Evolutionary conservation across 2,113 vertebrate species (phyloP), one percentile per base, ranked within the genome.

Genomic region (Boleophthalmus pectinirostris): DNA sequence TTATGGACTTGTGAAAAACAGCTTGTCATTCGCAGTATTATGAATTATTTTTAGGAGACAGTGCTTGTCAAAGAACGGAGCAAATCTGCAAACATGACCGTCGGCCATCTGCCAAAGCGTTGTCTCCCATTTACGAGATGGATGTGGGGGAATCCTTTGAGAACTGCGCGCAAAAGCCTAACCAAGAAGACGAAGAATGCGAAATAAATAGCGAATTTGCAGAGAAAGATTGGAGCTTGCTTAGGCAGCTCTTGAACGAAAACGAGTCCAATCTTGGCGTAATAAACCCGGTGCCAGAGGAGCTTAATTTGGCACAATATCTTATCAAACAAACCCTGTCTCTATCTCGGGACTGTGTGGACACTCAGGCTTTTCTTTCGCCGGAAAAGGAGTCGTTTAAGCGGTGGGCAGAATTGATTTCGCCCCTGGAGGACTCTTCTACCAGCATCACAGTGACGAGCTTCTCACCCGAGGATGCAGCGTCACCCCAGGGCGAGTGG

Each of bases 1-100:
- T 69, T 15, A 24, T n/a, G 33, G 29, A n/a, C 25, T 29, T 33
- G 6, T 61, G 25, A 33, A 61, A 47, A 93, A 92, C 94, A 93
- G 90, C 95, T 96, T 97, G 96, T 98, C 96, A 98, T 95, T 98
- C 96, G 88, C 95, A 98, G 96, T 99, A 95, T 99, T 99, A 95
- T 99, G 94, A 95, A 98, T 98, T 97, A 95, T 96, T 99, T 97
- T 97, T 93, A 99, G 98, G 98, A 94, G 92, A 98, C 95, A 95
- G 96, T 96, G 96, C 94, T 96, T 96, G 95, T 97, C 97, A 97
- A 92, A 96, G 95, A 96, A 88, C 95, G 97, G 95, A 96, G 96
- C 96, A 97, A 96, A 95, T 85, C 96, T 93, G 94, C 95, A 95
- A 95, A 88, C 96, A 91, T 96, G 96, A 97, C 75, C 95, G 94